Evolutionary conservation across 2,113 vertebrate species (phyloP).

Genomic region (Rhea pennata): DNA sequence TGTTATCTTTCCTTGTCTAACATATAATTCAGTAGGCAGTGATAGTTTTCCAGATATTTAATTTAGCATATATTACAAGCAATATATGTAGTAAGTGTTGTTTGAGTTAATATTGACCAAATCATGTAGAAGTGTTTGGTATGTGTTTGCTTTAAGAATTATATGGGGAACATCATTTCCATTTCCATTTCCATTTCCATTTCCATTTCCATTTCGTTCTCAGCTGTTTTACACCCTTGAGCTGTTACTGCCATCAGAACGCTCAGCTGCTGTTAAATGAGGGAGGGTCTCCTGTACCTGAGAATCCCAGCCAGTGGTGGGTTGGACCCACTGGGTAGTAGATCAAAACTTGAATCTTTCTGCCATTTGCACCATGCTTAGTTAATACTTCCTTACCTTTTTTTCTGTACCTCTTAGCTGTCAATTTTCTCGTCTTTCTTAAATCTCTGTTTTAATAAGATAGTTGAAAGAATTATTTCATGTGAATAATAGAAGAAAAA

Average conservation of each 20-base stretch:
- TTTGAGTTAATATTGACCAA: neutral
- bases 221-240: neutral
- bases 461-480: neutral
- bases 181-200: neutral
- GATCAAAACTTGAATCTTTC: neutral
- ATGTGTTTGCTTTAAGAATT: neutral
- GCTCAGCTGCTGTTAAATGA: neutral
- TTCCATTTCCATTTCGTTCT: neutral
- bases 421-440: neutral
- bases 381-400: neutral
- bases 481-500: neutral
- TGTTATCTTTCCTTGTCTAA: neutral
- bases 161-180: neutral
- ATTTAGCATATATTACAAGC: neutral
- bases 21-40: neutral
- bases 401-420: neutral
- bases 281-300: neutral
- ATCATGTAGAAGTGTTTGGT: accelerated
- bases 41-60: neutral
- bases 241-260: neutral
- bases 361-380: neutral
- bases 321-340: neutral
- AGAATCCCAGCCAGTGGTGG: neutral
- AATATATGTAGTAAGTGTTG: neutral
- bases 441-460: neutral